phyloP scores from a whole-genome alignment of 2,113 vertebrate species.

The Notiomystis cincta region DNA sequence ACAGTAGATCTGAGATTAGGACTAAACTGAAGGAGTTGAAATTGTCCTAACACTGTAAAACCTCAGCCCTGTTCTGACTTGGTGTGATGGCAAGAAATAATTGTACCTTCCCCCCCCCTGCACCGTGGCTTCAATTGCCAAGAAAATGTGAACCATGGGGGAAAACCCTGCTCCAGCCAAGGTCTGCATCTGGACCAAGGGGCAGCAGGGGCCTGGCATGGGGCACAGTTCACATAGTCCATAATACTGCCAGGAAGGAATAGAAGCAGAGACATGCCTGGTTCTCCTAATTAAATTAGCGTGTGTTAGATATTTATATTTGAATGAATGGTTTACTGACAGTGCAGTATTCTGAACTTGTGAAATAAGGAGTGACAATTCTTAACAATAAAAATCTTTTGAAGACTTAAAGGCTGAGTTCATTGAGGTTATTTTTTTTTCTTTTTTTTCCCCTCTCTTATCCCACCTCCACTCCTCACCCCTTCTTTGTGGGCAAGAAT shows the following conservation, averaged over 20 bases:
- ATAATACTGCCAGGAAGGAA: background rate
- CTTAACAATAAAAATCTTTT: background rate
- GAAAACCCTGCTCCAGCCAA: background rate
- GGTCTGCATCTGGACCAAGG: background rate
- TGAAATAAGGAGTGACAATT: background rate
- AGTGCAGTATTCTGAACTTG: background rate
- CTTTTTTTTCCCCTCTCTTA: background rate
- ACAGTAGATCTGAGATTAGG: background rate
- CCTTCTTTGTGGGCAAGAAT: background rate
- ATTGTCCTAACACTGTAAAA: background rate
- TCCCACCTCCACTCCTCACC: accelerated
- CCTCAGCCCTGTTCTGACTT: background rate
- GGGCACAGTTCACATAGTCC: background rate
- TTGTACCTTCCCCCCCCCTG: accelerated
- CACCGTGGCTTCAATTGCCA: background rate
- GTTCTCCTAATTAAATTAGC: background rate
- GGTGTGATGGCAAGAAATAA: background rate
- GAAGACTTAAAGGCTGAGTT: background rate
- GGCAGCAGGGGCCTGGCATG: background rate
- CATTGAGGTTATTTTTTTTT: background rate
- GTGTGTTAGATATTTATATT: background rate
- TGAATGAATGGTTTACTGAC: background rate
- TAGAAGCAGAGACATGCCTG: background rate
- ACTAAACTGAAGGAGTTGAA: background rate
- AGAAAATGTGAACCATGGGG: background rate